Base-by-base conservation (phyloP, 2,797 vertebrate species). In the Ibycter americanus region DNA sequence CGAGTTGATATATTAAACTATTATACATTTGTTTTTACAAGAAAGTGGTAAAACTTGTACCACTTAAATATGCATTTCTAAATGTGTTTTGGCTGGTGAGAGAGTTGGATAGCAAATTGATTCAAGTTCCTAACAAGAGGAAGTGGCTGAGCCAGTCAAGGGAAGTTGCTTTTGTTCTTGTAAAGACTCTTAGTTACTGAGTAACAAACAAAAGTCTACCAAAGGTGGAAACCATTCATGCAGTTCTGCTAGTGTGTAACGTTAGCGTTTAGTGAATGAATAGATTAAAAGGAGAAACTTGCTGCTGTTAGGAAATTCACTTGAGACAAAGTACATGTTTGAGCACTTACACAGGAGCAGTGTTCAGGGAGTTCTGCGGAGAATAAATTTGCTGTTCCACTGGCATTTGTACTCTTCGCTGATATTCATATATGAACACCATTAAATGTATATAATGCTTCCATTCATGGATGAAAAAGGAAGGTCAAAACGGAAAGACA, bases 111-210 rank as follows among this genome's bases (percentile, higher is more conserved):
- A 90, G 34, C 54, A 89, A 70, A 61, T 36, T 65, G 61, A 51
- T 89, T 91, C 89, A 23, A 49, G 23, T 67, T 89, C 42, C 31
- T 56, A 83, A 51, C 9, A 56, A 84, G 61, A 51, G 34, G 42
- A 51, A 65, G 55, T 77, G 6, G 5, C n/a, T 88, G 87, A 91
- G 47, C 49, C 58, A 44, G 49, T 94, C 49, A 63, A 56, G 46
- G 62, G 83, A 94, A 88, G 86, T 83, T 90, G 54, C n/a, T 63
- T 82, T 97, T 92, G 40, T 83, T 89, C 73, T 84, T 84, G 14
- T 59, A 29, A 94, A 86, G 83, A 66, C 21, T 51, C 38, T 86
- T 54, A 63, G 87, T 77, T 62, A 36, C 68, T 54, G 38, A 91
- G n/a, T 76, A 85, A 51, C 51, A 90, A 65, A 61, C 10, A 47